Conservation (phyloP, 1,140 invertebrate genomes). For the Trichogramma pretiosum region DNA sequence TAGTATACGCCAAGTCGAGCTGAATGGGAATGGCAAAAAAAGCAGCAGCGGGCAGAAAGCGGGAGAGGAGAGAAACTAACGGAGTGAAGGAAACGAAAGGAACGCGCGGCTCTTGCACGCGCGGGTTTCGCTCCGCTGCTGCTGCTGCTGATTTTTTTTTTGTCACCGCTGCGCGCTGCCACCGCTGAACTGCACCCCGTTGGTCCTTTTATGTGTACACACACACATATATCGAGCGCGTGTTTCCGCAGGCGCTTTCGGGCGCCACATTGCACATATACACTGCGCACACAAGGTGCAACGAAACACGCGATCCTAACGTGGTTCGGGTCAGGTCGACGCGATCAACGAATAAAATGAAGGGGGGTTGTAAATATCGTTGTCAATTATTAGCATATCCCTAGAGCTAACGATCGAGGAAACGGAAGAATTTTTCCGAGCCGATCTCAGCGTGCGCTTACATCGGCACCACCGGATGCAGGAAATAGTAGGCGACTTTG, state of each 20-base stretch:
- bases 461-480: no score
- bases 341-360: no score
- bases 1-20: no score
- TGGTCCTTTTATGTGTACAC: not conserved
- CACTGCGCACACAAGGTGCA: constrained; percentile 5
- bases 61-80: not conserved
- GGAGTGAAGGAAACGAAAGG: constrained; percentile 2
- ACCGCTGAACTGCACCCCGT: no score
- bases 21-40: no score
- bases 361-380: no score
- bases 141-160: not conserved
- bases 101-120: not conserved
- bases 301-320: constrained; percentile 23
- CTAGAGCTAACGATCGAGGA: no score
- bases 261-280: constrained; percentile 1
- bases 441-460: no score
- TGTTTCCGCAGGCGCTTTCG: constrained; percentile 2
- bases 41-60: no score
- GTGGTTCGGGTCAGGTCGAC: constrained; percentile 4
- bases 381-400: no score
- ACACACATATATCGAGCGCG: not conserved
- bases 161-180: not conserved
- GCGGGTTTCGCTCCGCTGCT: not conserved
- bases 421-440: no score
- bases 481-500: no score